Evolutionary conservation across 2,113 vertebrate species (phyloP), one percentile per base, ranked within the genome.

Genomic region (Azemiops feae): DNA sequence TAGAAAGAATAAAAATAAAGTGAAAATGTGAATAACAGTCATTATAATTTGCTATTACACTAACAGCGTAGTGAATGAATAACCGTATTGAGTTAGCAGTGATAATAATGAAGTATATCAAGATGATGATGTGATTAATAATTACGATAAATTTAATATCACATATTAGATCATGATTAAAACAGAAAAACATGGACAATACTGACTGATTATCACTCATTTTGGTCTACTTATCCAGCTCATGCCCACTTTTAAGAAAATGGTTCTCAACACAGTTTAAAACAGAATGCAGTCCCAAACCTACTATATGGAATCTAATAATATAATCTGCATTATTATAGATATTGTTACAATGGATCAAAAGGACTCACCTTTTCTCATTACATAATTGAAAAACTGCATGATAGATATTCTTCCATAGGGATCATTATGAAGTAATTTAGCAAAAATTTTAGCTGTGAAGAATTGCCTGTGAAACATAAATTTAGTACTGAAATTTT

Each of bases 381-480:
- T 99, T 94, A 99, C 99, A 25, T 99, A 99, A 96, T 99, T 99
- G 95, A 99, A 99, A 97, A 99, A 99, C 96, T 99, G 99, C 99
- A 99, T 99, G 94, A 99, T 99, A 92, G 99, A 99, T 97, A 99
- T 99, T 95, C 99, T 98, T 95, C 99, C 99, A 7, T 99, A 99
- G 14, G 98, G 98, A 96, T 99, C 99, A 55, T 95, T 99, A 96
- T 99, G 98, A 91, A 99, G 98, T 92, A 99, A 98, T 95, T 99
- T 99, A 96, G 98, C 98, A 95, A 99, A 99, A 53, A 99, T 98
- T 97, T 98, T 98, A 20, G 99, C 98, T 93, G 98, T 99, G 95
- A 99, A 99, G 97, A 99, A 99, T 20, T 98, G 98, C 95, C 99
- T 99, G 96, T 91, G 95, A 95, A 96, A 96, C 94, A 94, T 0